phyloP scores from a whole-genome alignment of 2,888 invertebrate genomes.

The Koerneria pararmatus region DNA sequence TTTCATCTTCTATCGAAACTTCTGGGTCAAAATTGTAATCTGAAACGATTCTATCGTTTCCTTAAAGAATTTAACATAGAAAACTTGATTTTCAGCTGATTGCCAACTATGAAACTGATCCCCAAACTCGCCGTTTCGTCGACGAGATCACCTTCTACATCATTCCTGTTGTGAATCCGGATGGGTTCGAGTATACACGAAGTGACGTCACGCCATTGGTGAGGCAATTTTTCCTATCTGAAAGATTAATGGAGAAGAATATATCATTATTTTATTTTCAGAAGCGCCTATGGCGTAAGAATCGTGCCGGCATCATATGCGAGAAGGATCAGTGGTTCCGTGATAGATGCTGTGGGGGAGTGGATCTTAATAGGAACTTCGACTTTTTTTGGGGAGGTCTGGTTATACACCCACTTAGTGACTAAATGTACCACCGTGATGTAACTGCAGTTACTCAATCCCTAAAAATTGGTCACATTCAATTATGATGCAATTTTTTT shows the following conservation, averaged over 20 bases:
- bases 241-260: background rate
- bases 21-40: background rate
- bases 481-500: too few relatives aligned
- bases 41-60: background rate
- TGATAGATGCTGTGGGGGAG: conserved; percentile 56
- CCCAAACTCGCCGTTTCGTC: conserved; percentile 28
- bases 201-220: conserved; percentile 50
- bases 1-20: too few relatives aligned
- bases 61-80: too few relatives aligned
- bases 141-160: conserved; percentile 49
- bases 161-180: conserved; percentile 55
- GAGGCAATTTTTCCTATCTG: background rate
- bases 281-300: conserved; percentile 57
- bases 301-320: conserved; percentile 49
- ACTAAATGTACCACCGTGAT: too few relatives aligned
- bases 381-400: conserved; percentile 53
- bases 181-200: conserved; percentile 52
- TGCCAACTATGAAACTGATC: conserved; percentile 41
- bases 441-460: too few relatives aligned
- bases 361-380: conserved; percentile 58
- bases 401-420: too few relatives aligned
- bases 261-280: conserved; percentile 22
- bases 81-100: conserved; percentile 49
- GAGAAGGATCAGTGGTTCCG: conserved; percentile 54
- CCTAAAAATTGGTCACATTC: too few relatives aligned